phyloP scores from a whole-genome alignment of 2,113 vertebrate species.

The Opisthocomus hoazin region DNA sequence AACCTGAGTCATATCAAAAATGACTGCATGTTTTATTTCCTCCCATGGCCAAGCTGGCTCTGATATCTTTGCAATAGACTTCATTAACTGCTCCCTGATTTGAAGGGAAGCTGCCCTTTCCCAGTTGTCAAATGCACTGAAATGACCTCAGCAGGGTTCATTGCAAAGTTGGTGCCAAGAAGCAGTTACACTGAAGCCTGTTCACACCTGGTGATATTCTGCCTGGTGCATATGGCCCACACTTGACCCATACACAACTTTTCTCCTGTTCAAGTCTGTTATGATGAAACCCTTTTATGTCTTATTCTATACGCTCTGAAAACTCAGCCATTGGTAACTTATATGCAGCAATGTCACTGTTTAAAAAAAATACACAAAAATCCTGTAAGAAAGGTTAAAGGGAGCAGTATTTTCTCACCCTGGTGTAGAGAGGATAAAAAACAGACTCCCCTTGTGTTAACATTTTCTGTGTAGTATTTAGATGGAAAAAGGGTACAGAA shows the following conservation, averaged over 20 bases:
- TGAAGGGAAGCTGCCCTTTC: not conserved
- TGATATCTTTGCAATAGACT: not conserved
- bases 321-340: not conserved
- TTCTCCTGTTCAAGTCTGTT: not conserved
- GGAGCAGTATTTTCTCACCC: not conserved
- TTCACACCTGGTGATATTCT: not conserved
- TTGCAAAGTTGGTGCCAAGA: not conserved
- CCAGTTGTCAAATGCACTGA: not conserved
- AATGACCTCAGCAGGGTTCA: not conserved
- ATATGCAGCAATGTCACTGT: not conserved
- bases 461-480: not conserved
- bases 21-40: constrained; percentile 33
- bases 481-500: not conserved
- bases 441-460: rapidly evolving
- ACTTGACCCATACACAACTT: not conserved
- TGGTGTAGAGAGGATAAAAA: not conserved
- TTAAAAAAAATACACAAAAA: not conserved
- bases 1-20: constrained; percentile 10
- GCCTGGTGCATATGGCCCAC: not conserved
- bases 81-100: not conserved
- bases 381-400: not conserved
- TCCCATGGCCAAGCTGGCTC: not conserved
- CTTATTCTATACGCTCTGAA: not conserved
- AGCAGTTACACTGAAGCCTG: not conserved
- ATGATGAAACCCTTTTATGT: not conserved